These are phyloP conservation scores for Whitmania pigra DNA, from an alignment of 1,140 invertebrate species.

Conservation along the genomic window DNA sequence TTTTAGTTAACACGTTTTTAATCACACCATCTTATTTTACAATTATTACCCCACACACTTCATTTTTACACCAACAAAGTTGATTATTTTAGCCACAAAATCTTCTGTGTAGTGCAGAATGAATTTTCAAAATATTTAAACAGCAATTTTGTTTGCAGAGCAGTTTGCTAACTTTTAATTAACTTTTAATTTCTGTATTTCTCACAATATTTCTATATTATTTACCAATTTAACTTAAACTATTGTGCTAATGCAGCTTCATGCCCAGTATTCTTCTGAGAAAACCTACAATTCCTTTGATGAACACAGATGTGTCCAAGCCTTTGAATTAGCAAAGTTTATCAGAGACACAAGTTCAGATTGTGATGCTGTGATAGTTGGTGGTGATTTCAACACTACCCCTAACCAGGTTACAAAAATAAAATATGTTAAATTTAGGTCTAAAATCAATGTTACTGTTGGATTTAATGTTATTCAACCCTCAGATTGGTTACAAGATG, in stretches of 20 bases:
- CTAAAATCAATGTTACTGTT: not conserved
- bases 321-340: conserved; percentile 85
- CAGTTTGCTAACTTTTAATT: too few species aligned
- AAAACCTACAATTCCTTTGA: conserved; percentile 67
- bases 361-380: conserved; percentile 69
- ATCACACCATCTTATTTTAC: too few species aligned
- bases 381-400: conserved; percentile 82
- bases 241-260: conserved; percentile 51
- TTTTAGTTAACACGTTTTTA: too few species aligned
- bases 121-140: too few species aligned
- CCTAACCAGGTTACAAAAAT: conserved; percentile 43
- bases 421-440: not conserved
- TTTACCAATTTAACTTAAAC: not conserved
- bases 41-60: too few species aligned
- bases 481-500: conserved; percentile 63
- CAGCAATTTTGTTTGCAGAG: too few species aligned
- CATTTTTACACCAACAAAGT: too few species aligned
- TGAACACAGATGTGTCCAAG: conserved; percentile 76
- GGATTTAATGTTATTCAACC: not conserved
- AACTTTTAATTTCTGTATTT: too few species aligned
- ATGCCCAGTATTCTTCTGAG: conserved; percentile 78
- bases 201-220: too few species aligned
- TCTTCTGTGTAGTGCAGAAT: too few species aligned
- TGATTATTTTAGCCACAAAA: too few species aligned
- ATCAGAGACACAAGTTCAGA: conserved; percentile 64